Conservation (phyloP, 2,113 vertebrate species). For the Riparia riparia region DNA sequence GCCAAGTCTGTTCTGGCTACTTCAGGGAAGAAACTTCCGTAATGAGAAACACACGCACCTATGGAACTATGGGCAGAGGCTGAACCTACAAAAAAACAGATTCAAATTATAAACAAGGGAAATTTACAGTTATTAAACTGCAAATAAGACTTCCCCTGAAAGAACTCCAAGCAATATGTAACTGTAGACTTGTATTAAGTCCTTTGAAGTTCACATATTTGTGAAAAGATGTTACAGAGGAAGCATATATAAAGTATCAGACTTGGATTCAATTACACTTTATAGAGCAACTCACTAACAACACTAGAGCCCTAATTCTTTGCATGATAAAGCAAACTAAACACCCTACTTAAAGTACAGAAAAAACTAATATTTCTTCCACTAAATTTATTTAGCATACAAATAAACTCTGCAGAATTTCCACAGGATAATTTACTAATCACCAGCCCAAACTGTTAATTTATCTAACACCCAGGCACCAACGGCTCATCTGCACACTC, state of each 20-base stretch:
- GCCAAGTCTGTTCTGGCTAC: not conserved
- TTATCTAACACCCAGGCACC: not conserved
- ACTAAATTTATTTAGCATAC: not conserved
- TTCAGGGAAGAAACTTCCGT: not conserved
- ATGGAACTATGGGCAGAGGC: not conserved
- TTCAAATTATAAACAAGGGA: not conserved
- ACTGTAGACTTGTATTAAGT: not conserved
- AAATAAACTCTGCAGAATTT: slow-evolving; percentile 15
- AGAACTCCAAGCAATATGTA: not conserved
- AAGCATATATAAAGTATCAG: not conserved
- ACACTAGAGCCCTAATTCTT: not conserved
- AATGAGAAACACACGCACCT: not conserved
- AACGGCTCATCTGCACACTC: not conserved
- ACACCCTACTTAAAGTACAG: not conserved
- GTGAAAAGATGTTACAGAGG: not conserved
- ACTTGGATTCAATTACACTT: slow-evolving; percentile 11
- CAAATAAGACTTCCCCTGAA: not conserved
- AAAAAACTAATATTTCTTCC: not conserved
- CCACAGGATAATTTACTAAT: not conserved
- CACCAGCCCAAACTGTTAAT: not conserved
- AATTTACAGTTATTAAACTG: not conserved
- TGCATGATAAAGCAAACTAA: not conserved
- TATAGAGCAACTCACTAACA: not conserved
- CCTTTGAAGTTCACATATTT: not conserved
- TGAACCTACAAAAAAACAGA: not conserved